A percentile compares a stretch with the other conserved stretches of the same genome.
phyloP scores from a whole-genome alignment of 2,888 invertebrate genomes.

The Mantis religiosa region DNA sequence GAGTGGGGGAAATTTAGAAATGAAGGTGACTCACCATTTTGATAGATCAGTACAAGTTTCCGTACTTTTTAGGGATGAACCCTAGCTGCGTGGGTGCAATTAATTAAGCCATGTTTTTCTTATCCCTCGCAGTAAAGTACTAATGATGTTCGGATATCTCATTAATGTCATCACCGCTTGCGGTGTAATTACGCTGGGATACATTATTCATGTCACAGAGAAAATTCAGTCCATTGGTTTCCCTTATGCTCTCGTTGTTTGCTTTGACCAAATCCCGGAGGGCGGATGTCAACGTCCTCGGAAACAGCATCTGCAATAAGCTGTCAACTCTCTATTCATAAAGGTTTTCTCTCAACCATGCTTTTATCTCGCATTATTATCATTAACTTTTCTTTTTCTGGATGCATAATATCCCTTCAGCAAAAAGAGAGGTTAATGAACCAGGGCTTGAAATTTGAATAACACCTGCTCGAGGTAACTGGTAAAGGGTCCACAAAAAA shows the following conservation, averaged over 20 bases:
- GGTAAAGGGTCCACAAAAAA: no score
- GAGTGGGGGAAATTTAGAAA: no score
- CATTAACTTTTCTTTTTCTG: background rate
- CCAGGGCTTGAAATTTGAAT: background rate
- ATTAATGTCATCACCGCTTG: background rate
- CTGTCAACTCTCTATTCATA: background rate
- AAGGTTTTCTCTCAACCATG: background rate
- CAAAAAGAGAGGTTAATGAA: background rate
- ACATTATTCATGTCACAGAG: background rate
- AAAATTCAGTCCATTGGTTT: background rate
- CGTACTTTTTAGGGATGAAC: no score
- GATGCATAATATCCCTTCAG: background rate
- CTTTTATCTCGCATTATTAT: background rate
- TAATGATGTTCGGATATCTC: background rate
- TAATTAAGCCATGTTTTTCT: background rate
- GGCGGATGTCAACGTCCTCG: background rate
- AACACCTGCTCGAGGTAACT: background rate
- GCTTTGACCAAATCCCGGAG: background rate
- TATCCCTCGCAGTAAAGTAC: background rate
- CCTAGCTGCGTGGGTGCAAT: background rate
- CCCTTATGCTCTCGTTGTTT: background rate
- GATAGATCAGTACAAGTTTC: no score
- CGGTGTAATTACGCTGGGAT: background rate
- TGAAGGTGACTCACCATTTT: no score
- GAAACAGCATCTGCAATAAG: background rate